Conservation (phyloP, 2,113 vertebrate species). For the Trogon melanurus region DNA sequence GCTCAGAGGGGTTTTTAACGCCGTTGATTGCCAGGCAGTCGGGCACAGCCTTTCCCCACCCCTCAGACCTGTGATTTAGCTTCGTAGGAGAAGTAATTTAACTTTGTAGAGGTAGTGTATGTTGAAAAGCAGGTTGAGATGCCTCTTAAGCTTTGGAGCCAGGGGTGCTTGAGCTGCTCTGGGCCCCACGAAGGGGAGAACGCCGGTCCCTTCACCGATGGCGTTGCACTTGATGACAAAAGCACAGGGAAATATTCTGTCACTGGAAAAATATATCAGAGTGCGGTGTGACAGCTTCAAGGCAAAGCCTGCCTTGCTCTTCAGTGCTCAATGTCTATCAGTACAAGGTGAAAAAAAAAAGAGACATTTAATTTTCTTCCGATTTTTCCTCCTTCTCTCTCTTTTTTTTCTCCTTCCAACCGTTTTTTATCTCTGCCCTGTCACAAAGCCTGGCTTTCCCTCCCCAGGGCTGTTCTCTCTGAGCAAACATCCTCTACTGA, state of each 20-base stretch:
- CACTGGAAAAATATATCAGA: not conserved
- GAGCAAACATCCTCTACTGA: not conserved
- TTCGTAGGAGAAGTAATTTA: not conserved
- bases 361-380: not conserved
- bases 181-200: rapidly evolving
- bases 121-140: not conserved
- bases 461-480: not conserved
- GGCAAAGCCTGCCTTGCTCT: not conserved
- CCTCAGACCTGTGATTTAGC: slow-evolving; percentile 71
- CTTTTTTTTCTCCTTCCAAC: not conserved
- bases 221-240: not conserved
- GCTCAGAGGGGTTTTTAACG: slow-evolving; percentile 6
- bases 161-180: not conserved
- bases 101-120: too few relatives aligned
- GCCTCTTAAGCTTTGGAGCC: not conserved
- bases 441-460: not conserved
- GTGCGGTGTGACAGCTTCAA: not conserved
- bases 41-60: slow-evolving; percentile 33
- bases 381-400: not conserved
- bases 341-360: not conserved
- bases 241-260: not conserved
- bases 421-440: not conserved
- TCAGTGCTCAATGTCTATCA: not conserved
- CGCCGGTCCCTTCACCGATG: rapidly evolving
- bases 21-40: slow-evolving; percentile 57